Evolutionary conservation across 2,113 vertebrate species (phyloP).

Genomic region (Syrmaticus mikado): DNA sequence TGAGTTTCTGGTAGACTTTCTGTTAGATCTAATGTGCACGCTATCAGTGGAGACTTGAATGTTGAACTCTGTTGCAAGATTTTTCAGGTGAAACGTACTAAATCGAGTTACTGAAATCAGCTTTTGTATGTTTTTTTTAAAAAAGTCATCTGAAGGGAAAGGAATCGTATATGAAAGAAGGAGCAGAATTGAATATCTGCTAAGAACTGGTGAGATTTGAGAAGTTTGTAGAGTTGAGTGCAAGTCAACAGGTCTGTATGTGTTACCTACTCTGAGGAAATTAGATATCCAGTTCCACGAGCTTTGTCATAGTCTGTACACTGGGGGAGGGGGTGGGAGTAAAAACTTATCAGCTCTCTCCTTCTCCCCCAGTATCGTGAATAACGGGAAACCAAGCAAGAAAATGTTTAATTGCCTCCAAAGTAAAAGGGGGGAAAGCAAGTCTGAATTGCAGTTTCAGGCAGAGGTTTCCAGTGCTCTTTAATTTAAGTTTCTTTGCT

Average conservation of each 20-base stretch:
- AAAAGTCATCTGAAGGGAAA: neutral
- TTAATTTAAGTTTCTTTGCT: neutral
- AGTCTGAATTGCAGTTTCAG: neutral
- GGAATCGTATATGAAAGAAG: neutral
- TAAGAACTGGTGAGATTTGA: neutral
- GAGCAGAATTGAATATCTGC: neutral
- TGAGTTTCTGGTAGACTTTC: neutral
- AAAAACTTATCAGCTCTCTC: neutral
- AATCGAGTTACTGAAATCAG: neutral
- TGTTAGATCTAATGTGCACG: neutral
- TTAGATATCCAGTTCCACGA: neutral
- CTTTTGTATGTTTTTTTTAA: neutral
- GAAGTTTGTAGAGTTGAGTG: neutral
- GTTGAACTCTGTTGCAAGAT: neutral
- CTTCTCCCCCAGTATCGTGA: accelerated
- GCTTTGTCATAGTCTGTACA: neutral
- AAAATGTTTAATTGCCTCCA: neutral
- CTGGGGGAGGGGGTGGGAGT: neutral
- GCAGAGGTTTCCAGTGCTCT: neutral
- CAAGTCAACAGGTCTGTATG: neutral
- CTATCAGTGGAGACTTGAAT: neutral
- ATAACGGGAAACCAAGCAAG: neutral
- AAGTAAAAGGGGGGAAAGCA: neutral
- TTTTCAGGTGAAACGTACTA: neutral
- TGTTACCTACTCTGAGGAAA: neutral